Conservation (phyloP, 2,113 vertebrate genomes). For the Tragelaphus strepsiceros region DNA sequence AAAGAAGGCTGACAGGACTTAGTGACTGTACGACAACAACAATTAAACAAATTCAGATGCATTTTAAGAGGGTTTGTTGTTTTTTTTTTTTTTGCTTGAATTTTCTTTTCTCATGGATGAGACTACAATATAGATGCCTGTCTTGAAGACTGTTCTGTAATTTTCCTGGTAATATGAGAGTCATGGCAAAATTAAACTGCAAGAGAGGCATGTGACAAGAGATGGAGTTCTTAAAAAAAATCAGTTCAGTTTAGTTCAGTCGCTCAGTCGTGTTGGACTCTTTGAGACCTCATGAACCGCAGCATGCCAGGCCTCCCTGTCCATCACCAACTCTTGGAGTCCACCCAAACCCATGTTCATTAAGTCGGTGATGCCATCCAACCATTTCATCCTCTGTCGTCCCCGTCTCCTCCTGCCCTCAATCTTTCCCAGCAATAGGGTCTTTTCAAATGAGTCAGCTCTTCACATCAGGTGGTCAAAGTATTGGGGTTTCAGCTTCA, state of each 20-base stretch:
- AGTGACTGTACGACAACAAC: not conserved
- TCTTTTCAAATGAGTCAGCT: not conserved
- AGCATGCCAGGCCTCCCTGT: not conserved
- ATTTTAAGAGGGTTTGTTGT: not conserved
- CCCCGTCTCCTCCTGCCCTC: not conserved
- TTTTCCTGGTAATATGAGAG: not conserved
- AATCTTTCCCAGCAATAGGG: not conserved
- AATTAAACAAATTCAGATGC: not conserved
- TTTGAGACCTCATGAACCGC: accelerated
- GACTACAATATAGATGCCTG: not conserved
- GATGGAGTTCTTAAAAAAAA: not conserved
- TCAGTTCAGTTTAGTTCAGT: not conserved
- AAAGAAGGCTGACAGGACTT: not conserved
- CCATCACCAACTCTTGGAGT: not conserved
- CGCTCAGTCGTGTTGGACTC: accelerated
- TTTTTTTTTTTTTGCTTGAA: not conserved
- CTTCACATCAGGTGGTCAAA: not conserved
- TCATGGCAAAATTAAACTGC: not conserved
- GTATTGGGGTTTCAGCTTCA: not conserved
- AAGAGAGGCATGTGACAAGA: not conserved
- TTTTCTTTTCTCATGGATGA: not conserved
- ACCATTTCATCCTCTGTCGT: not conserved
- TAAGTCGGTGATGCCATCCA: not conserved
- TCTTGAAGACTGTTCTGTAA: not conserved
- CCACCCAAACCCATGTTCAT: not conserved